phyloP scores from a whole-genome alignment of 2,797 vertebrate genomes.

The Coracias cyanogaster region DNA sequence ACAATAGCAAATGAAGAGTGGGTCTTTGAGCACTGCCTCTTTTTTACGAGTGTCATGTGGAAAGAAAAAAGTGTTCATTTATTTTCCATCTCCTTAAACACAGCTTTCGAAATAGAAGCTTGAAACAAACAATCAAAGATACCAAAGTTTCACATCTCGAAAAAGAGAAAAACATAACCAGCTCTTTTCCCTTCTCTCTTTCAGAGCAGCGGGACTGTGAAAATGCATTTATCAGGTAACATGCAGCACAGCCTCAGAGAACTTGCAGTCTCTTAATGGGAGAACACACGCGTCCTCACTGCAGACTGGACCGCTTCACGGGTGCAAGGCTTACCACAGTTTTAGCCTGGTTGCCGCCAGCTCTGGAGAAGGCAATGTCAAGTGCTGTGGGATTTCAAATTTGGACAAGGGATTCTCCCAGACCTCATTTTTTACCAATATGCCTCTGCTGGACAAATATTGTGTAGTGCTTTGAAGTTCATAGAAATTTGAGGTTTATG shows the following conservation, averaged over 20 bases:
- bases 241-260: not conserved
- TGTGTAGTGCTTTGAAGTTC: not conserved
- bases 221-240: not conserved
- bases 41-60: not conserved
- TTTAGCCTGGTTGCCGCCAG: not conserved
- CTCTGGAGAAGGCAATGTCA: not conserved
- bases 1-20: not conserved
- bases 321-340: not conserved
- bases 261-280: not conserved
- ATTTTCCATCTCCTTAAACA: not conserved
- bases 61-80: not conserved
- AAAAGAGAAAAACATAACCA: not conserved
- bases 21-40: accelerated
- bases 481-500: not conserved
- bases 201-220: not conserved
- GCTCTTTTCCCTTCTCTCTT: not conserved
- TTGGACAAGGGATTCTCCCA: not conserved
- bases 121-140: not conserved
- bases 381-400: not conserved
- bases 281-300: not conserved
- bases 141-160: not conserved
- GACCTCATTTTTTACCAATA: not conserved
- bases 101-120: not conserved
- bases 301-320: not conserved
- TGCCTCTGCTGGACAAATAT: not conserved